These are phyloP conservation scores for Spinibarbus caldwelli DNA, from an alignment of 2,797 vertebrate genomes.

Conservation along the genomic window DNA sequence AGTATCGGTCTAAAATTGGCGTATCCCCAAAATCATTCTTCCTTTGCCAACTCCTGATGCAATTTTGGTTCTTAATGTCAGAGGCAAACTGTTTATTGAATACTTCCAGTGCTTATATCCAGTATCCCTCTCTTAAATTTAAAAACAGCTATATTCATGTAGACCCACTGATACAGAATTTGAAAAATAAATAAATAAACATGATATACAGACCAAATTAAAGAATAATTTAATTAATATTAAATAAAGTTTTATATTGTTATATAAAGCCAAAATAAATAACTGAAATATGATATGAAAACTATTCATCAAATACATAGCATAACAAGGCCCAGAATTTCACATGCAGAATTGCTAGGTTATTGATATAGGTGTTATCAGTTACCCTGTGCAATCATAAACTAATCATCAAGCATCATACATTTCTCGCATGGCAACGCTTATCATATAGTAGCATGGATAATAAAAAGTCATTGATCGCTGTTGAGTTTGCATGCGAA, in stretches of 20 bases:
- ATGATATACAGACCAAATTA: no score
- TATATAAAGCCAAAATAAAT: neutral
- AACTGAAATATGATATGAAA: neutral
- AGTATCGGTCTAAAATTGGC: neutral
- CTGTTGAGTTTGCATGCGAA: slow-evolving; percentile 22
- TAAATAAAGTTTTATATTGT: neutral
- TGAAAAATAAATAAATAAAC: no score
- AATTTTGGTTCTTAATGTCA: neutral
- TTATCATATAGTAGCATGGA: slow-evolving; percentile 44
- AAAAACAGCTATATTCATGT: no score
- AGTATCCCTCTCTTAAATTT: no score
- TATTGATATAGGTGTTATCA: neutral
- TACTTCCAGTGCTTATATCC: no score
- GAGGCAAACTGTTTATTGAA: no score
- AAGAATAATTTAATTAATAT: no score
- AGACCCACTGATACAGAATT: no score
- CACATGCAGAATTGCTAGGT: neutral
- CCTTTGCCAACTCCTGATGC: neutral
- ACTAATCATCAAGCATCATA: neutral
- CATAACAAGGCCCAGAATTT: neutral
- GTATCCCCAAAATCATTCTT: neutral
- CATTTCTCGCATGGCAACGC: slow-evolving; percentile 19
- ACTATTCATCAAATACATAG: neutral
- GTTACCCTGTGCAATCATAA: neutral
- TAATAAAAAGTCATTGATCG: neutral